phyloP scores from a whole-genome alignment of 2,113 vertebrate species.

The Propithecus coquereli region DNA sequence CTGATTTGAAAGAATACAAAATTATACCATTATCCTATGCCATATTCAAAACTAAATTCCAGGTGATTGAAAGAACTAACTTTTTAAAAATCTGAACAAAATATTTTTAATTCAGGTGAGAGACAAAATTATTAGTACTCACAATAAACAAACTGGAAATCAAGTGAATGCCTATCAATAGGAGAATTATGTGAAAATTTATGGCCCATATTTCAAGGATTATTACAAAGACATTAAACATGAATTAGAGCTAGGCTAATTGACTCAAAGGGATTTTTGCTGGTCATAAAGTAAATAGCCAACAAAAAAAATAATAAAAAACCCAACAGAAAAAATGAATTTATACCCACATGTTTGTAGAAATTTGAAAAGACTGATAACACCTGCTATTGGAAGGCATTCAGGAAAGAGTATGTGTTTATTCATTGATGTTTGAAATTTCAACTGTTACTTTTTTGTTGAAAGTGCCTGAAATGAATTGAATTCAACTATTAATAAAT shows the following conservation, averaged over 20 bases:
- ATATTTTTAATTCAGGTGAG: neutral
- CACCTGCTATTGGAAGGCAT: neutral
- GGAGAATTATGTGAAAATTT: slow-evolving; percentile 35
- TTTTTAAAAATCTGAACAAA: neutral
- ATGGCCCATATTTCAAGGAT: neutral
- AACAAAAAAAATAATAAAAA: slow-evolving; percentile 4
- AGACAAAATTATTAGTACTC: neutral
- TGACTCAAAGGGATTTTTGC: neutral
- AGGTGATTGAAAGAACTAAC: neutral
- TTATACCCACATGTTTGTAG: neutral
- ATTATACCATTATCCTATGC: neutral
- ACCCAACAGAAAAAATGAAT: neutral
- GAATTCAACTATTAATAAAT: neutral
- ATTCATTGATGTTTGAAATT: neutral
- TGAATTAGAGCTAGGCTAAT: neutral
- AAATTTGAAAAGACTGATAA: neutral
- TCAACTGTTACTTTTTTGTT: neutral
- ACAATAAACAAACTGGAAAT: neutral
- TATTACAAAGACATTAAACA: neutral
- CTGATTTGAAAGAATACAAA: neutral
- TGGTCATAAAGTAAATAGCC: neutral
- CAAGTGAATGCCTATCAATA: neutral
- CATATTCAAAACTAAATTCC: neutral
- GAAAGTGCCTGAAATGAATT: neutral
- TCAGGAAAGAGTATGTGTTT: neutral